These are phyloP conservation scores for Quadroppia sp. DNA, from an alignment of 2,888 invertebrate genomes.

Conservation along the genomic window DNA sequence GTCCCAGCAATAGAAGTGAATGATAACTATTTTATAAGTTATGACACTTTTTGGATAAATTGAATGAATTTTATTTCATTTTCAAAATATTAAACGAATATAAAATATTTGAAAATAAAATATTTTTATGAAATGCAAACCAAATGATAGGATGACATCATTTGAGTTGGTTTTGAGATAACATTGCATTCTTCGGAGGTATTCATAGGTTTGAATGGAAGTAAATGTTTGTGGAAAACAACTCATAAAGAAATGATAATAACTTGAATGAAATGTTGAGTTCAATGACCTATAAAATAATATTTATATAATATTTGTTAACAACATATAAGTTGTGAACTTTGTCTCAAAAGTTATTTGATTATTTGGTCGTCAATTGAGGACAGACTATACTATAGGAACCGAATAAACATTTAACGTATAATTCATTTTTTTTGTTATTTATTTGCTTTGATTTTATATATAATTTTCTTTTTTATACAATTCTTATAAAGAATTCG, in stretches of 20 bases:
- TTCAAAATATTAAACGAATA: too few relatives aligned
- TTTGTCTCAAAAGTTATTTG: not conserved
- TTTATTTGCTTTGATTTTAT: not conserved
- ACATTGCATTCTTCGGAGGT: too few relatives aligned
- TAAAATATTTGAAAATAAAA: too few relatives aligned
- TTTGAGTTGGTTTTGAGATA: too few relatives aligned
- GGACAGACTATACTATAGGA: not conserved
- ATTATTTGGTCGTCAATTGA: not conserved
- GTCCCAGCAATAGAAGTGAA: too few relatives aligned
- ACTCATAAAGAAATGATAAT: not conserved
- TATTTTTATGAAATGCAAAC: too few relatives aligned
- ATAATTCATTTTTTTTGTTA: not conserved
- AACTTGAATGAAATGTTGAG: not conserved
- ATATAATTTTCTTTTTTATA: not conserved
- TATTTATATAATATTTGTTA: not conserved
- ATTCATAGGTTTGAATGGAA: too few relatives aligned
- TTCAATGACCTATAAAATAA: constrained; percentile 16
- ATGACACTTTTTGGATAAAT: too few relatives aligned
- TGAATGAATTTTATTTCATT: too few relatives aligned
- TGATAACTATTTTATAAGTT: too few relatives aligned
- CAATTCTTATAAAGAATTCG: too few relatives aligned
- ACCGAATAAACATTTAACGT: not conserved
- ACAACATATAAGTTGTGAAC: constrained; percentile 2
- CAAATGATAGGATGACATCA: too few relatives aligned
- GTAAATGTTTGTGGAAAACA: not conserved